These are phyloP conservation scores for Goniozus legneri DNA, from an alignment of 1,140 invertebrate species.

Conservation along the genomic window DNA sequence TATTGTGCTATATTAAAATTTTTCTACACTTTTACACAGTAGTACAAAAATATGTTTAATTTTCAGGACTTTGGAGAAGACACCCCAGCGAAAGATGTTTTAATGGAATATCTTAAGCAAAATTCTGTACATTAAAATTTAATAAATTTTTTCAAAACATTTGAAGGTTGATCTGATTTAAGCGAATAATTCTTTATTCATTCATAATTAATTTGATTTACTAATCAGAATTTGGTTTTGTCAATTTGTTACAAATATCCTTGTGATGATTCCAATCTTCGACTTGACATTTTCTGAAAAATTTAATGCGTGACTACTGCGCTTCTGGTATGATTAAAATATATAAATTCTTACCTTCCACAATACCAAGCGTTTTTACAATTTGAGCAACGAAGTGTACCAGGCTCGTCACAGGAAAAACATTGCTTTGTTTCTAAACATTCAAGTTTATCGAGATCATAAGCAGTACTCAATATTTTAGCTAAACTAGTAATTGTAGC, in stretches of 20 bases:
- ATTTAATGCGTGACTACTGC: background rate
- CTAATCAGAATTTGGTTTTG: constrained; percentile 19
- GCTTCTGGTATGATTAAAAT: background rate
- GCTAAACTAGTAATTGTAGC: constrained; percentile 54
- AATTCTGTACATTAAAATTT: constrained; percentile 47
- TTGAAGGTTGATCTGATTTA: no score
- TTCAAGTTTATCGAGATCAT: constrained; percentile 52
- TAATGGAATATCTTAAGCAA: constrained; percentile 86
- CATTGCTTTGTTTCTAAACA: constrained; percentile 43
- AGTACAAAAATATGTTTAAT: constrained; percentile 20
- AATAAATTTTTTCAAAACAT: background rate
- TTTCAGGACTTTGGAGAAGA: constrained; percentile 92
- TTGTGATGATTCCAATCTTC: constrained; percentile 51
- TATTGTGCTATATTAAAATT: background rate
- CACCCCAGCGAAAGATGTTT: constrained; percentile 86
- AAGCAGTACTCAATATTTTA: constrained; percentile 48
- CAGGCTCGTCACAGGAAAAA: constrained; percentile 41
- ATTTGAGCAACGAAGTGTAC: constrained; percentile 52
- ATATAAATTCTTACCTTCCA: constrained; percentile 40
- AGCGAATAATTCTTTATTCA: no score
- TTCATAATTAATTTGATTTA: no score
- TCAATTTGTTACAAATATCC: constrained; percentile 34
- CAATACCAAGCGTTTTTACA: constrained; percentile 56
- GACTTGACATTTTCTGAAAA: constrained; percentile 50
- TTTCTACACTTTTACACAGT: constrained; percentile 8